These are phyloP conservation scores for Isichthys henryi DNA, from an alignment of 2,113 vertebrate species.

Conservation along the genomic window DNA sequence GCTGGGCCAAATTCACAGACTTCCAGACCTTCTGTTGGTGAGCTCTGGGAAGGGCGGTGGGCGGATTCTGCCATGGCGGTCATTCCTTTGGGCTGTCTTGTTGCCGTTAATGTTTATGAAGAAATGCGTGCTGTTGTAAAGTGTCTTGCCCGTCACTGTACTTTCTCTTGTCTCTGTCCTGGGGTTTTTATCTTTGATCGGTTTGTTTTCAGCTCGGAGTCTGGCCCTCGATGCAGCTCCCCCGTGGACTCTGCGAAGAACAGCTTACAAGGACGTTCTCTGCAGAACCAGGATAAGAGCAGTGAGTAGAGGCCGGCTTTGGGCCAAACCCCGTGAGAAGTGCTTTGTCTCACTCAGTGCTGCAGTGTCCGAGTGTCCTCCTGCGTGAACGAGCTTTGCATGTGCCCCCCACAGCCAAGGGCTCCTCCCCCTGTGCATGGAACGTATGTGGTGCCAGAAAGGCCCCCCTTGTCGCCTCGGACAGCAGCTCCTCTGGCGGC, in stretches of 20 bases:
- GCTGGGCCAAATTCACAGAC: constrained; percentile 85
- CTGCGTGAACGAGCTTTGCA: background rate
- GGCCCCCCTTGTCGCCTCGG: constrained; percentile 62
- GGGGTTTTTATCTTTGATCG: background rate
- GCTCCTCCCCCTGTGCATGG: constrained; percentile 57
- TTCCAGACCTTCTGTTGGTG: constrained; percentile 90
- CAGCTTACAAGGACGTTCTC: constrained; percentile 39
- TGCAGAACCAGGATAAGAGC: constrained; percentile 58
- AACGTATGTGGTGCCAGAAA: constrained; percentile 60
- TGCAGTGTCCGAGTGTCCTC: background rate
- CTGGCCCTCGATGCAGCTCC: constrained; percentile 78
- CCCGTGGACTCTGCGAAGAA: constrained; percentile 61
- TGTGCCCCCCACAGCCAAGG: constrained; percentile 35
- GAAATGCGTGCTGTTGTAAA: background rate
- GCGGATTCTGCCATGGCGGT: background rate
- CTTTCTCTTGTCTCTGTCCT: background rate
- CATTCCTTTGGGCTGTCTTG: background rate
- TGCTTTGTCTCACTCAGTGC: background rate
- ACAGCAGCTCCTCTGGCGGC: constrained; percentile 76
- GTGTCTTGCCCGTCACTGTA: background rate
- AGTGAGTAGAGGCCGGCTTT: constrained; percentile 33
- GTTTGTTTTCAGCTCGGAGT: constrained; percentile 62
- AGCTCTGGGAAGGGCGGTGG: constrained; percentile 23
- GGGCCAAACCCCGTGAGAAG: background rate
- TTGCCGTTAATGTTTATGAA: background rate